Conservation (phyloP, 2,797 vertebrate species). For the Pelobates cultripes region DNA sequence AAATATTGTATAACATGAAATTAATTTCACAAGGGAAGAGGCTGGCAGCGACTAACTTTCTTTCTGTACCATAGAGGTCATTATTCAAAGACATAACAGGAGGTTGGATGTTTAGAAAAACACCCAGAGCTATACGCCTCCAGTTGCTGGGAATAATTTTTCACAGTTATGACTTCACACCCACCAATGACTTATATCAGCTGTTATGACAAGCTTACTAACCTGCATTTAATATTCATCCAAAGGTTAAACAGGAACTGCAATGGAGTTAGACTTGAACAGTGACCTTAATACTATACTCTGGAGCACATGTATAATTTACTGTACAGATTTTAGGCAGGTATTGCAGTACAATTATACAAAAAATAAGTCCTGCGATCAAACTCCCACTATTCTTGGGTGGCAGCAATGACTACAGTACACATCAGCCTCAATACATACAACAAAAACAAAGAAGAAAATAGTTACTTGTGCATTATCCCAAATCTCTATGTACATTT, state of each 20-base stretch:
- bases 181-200: conserved; percentile 17
- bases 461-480: too few species aligned
- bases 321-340: not conserved
- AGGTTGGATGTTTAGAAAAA: conserved; percentile 29
- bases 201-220: conserved; percentile 13
- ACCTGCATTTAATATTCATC: conserved; percentile 12
- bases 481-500: too few species aligned
- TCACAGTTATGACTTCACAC: conserved; percentile 18
- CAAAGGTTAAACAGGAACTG: conserved; percentile 36
- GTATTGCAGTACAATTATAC: too few species aligned
- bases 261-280: not conserved
- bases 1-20: not conserved
- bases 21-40: conserved; percentile 4
- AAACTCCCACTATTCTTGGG: too few species aligned
- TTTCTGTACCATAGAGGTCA: conserved; percentile 22
- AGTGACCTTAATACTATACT: not conserved
- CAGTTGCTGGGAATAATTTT: conserved; percentile 36
- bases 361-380: too few species aligned
- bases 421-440: too few species aligned
- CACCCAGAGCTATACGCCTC: conserved; percentile 19
- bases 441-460: too few species aligned
- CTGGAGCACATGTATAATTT: not conserved
- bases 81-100: conserved; percentile 15
- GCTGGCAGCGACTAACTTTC: conserved; percentile 1
- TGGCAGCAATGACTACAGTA: too few species aligned